A percentile compares a stretch with the other conserved stretches of the same genome.
Evolutionary conservation across 2,888 invertebrate genomes (phyloP).

Genomic region (Caenorhabditis sinica): DNA sequence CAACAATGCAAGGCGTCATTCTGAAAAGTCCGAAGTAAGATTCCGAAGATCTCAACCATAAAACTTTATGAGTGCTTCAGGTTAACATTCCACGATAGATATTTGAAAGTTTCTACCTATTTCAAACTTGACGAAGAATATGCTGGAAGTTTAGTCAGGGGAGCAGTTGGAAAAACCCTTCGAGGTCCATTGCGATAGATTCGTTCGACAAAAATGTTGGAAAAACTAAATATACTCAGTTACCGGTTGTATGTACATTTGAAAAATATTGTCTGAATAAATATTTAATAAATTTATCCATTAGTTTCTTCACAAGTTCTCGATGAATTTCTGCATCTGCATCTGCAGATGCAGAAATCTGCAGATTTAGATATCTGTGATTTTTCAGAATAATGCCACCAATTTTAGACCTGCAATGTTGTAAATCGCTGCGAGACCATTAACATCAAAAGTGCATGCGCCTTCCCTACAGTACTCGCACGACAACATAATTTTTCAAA

Average conservation of each 20-base stretch:
- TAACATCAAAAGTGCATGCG: neutral
- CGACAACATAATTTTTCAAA: no score
- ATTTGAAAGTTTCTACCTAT: conserved; percentile 81
- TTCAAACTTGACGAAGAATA: conserved; percentile 83
- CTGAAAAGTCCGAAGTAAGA: conserved; percentile 82
- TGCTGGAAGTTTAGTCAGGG: conserved; percentile 80
- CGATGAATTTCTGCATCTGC: no score
- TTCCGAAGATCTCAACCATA: neutral
- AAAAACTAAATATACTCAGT: conserved; percentile 20
- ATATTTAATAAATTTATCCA: neutral
- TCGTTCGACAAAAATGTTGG: neutral
- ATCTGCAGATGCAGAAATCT: no score
- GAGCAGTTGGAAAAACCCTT: conserved; percentile 81
- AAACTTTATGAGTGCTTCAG: conserved; percentile 54
- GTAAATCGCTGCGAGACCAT: neutral
- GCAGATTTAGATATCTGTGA: no score
- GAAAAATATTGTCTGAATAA: conserved; percentile 11
- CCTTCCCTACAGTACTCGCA: neutral
- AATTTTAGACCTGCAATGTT: no score
- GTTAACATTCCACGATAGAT: conserved; percentile 81
- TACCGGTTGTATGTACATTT: conserved; percentile 63
- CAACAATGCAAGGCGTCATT: conserved; percentile 81
- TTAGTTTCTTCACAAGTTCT: neutral
- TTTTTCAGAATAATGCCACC: no score
- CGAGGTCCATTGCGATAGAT: conserved; percentile 40